Base-by-base conservation (phyloP, 2,797 vertebrate genomes). In the Sebastes matsubarae region DNA sequence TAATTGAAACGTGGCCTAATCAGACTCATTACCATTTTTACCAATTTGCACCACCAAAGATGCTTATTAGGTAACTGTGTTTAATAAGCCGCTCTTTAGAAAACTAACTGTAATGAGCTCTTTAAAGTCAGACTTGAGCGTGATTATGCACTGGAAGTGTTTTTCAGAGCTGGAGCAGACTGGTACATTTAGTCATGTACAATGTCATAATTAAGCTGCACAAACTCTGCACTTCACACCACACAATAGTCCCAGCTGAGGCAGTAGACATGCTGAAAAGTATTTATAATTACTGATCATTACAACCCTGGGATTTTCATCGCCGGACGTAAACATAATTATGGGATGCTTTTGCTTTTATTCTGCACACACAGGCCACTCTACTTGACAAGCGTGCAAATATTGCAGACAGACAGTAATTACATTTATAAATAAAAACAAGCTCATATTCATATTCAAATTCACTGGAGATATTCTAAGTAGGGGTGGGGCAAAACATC, bases 21-120 rank as follows among this genome's bases (percentile, higher is more conserved):
- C 97, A 99, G 97, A 97, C 97, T 98, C 98, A 99, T 99, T 99
- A 99, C 97, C 97, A 97, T 97, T 99, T 98, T 97, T 97, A 96
- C 97, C 97, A 98, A 99, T 99, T 99, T 98, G 96, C 97, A 96
- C 96, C 96, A 97, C 95, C 97, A 97, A 98, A 98, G 97, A 98
- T 97, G 98, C 97, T 98, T 98, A 99, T 99, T 99, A 98, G 97
- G 97, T 98, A 98, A 98, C 97, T 98, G 97, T 98, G 97, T 98
- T 98, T 99, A 98, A 99, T 98, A 98, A 98, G 97, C 96, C 94
- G 59, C 97, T 97, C 97, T 98, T 98, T 97, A 97, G 97, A 98
- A 98, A 99, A 98, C 97, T 96, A 96, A 96, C 97, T 96, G 97
- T 99, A 99, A 99, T 98, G 97, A 99, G 98, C 97, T 97, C 97